phyloP scores from a whole-genome alignment of 1,140 invertebrate species.

The Anoplophora glabripennis region DNA sequence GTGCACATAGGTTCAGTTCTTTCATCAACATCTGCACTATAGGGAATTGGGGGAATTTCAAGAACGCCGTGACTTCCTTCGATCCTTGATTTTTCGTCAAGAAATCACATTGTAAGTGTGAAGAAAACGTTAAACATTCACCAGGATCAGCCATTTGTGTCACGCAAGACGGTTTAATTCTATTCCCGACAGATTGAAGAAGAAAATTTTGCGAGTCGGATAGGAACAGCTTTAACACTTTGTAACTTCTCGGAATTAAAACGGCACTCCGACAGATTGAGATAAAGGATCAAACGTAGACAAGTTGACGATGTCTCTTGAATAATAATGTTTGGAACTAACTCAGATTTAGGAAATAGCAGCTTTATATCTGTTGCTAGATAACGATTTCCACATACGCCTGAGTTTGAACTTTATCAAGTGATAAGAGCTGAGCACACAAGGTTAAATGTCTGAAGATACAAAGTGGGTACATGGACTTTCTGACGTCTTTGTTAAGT shows the following conservation, averaged over 20 bases:
- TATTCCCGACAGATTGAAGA: conserved; percentile 11
- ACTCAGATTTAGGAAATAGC: neutral
- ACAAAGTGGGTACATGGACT: neutral
- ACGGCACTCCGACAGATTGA: neutral
- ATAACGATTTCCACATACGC: neutral
- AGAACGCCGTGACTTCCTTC: conserved; percentile 15
- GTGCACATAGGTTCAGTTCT: conserved; percentile 40
- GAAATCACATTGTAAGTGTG: conserved; percentile 1
- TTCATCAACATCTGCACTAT: conserved; percentile 36
- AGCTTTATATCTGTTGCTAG: neutral
- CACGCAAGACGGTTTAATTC: conserved; percentile 5
- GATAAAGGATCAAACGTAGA: neutral
- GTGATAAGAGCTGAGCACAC: neutral
- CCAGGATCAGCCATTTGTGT: conserved; percentile 43
- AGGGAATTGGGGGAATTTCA: conserved; percentile 35
- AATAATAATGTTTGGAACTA: neutral
- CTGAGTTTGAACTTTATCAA: conserved; percentile 7
- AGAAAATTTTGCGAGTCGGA: neutral
- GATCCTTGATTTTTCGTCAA: conserved; percentile 9
- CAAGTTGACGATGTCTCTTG: neutral
- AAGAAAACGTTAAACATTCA: conserved; percentile 29
- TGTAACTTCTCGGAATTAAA: neutral
- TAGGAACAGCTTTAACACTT: neutral
- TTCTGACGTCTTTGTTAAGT: neutral
- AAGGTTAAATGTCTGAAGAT: conserved; percentile 1